phyloP scores from a whole-genome alignment of 1,140 invertebrate genomes.

The Caenorhabditis brenneri region DNA sequence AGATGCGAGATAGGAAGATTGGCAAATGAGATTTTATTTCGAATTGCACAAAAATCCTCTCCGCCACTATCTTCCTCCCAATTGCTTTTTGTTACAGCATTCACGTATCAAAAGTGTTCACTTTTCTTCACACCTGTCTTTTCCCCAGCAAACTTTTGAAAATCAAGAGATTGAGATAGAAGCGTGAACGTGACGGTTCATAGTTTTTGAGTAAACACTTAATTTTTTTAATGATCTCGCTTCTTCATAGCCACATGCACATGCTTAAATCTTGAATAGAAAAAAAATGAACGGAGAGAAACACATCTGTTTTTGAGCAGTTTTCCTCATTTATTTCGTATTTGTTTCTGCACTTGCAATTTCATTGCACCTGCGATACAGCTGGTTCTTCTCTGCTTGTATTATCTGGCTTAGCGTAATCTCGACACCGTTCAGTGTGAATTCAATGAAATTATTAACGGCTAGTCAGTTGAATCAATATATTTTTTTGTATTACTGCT shows the following conservation, averaged over 20 bases:
- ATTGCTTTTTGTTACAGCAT: conserved; percentile 34
- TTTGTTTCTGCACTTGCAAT: conserved; percentile 33
- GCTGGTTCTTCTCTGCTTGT: neutral
- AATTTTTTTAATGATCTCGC: conserved; percentile 10
- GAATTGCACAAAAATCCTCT: conserved; percentile 17
- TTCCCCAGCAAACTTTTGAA: neutral
- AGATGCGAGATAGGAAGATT: conserved; percentile 11
- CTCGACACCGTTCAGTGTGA: too few relatives aligned
- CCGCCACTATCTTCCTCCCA: neutral
- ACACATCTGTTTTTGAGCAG: conserved; percentile 35
- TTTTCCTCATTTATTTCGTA: neutral
- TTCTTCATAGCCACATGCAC: neutral
- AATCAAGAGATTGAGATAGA: neutral
- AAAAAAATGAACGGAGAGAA: neutral
- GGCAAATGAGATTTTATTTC: conserved; percentile 41
- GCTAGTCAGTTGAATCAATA: too few relatives aligned
- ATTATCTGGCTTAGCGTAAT: neutral
- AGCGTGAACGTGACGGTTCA: neutral
- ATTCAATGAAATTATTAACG: too few relatives aligned
- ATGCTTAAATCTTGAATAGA: neutral
- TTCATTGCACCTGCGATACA: neutral
- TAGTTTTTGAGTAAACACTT: conserved; percentile 20
- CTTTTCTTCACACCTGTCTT: conserved; percentile 14
- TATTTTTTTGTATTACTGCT: too few relatives aligned
- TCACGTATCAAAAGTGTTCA: conserved; percentile 2